Conservation (phyloP, 2,888 invertebrate genomes). For the Carcina quercana region DNA sequence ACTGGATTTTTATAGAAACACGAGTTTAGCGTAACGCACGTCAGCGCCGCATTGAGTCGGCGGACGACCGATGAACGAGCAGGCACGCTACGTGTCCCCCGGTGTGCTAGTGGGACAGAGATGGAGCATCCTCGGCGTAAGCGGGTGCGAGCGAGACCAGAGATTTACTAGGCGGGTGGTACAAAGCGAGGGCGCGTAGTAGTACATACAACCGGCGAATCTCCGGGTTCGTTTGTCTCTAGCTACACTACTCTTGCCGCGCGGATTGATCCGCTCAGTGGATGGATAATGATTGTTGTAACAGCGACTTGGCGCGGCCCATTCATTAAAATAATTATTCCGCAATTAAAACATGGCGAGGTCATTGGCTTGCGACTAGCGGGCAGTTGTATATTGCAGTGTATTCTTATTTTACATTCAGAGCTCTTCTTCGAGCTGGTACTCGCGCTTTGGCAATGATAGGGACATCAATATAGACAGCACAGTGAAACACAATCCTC, state of each 20-base stretch:
- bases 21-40: slow-evolving; percentile 43
- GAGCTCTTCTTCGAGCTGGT: too few species aligned
- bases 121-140: slow-evolving; percentile 17
- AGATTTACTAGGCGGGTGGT: slow-evolving; percentile 41
- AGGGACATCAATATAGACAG: too few species aligned
- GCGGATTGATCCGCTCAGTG: slow-evolving; percentile 52
- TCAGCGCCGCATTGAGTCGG: slow-evolving; percentile 69
- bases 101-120: slow-evolving; percentile 41
- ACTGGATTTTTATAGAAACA: slow-evolving; percentile 59
- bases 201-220: slow-evolving; percentile 23
- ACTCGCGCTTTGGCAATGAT: too few species aligned
- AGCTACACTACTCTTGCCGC: slow-evolving; percentile 18
- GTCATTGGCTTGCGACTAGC: slow-evolving; percentile 48
- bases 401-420: too few species aligned
- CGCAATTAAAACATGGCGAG: slow-evolving; percentile 37
- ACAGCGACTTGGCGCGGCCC: slow-evolving; percentile 36
- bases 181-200: slow-evolving; percentile 54
- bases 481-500: too few species aligned
- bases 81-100: slow-evolving; percentile 59
- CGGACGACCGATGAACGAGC: slow-evolving; percentile 54
- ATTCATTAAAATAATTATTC: slow-evolving; percentile 58
- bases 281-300: slow-evolving; percentile 50
- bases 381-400: too few species aligned
- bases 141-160: slow-evolving; percentile 23
- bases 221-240: slow-evolving; percentile 17